phyloP scores from a whole-genome alignment of 2,113 vertebrate species.

The Channa argus region DNA sequence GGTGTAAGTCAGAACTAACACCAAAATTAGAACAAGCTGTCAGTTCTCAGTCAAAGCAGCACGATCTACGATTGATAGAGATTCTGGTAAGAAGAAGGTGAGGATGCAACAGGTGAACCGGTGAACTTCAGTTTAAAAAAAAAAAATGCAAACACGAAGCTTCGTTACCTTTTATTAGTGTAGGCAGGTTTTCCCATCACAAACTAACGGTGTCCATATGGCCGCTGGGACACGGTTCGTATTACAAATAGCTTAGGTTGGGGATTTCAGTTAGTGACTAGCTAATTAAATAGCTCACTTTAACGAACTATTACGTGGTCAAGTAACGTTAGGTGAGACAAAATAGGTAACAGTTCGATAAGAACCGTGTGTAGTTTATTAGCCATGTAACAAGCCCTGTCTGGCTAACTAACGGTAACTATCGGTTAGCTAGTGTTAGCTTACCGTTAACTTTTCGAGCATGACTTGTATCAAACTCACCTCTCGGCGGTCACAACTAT shows the following conservation, averaged over 20 bases:
- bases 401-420: neutral
- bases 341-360: neutral
- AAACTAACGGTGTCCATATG: slow-evolving; percentile 7
- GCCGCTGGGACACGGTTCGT: slow-evolving; percentile 13
- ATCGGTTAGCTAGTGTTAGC: slow-evolving; percentile 59
- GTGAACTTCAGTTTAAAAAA: neutral
- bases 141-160: neutral
- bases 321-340: neutral
- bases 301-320: neutral
- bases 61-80: no score
- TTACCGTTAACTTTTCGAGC: slow-evolving; percentile 34
- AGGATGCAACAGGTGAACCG: slow-evolving; percentile 57
- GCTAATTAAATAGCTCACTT: slow-evolving; percentile 58
- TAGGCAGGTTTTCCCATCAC: neutral
- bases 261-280: neutral
- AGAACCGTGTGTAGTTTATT: neutral
- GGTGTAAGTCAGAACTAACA: neutral
- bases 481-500: slow-evolving; percentile 25
- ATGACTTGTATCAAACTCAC: slow-evolving; percentile 64
- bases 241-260: slow-evolving; percentile 21
- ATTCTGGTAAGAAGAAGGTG: neutral
- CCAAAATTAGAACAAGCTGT: neutral
- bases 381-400: neutral
- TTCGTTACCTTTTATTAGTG: neutral
- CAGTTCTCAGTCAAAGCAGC: neutral